These are phyloP conservation scores for Pelvicachromis taeniatus DNA, from an alignment of 2,113 vertebrate species.

Conservation along the genomic window DNA sequence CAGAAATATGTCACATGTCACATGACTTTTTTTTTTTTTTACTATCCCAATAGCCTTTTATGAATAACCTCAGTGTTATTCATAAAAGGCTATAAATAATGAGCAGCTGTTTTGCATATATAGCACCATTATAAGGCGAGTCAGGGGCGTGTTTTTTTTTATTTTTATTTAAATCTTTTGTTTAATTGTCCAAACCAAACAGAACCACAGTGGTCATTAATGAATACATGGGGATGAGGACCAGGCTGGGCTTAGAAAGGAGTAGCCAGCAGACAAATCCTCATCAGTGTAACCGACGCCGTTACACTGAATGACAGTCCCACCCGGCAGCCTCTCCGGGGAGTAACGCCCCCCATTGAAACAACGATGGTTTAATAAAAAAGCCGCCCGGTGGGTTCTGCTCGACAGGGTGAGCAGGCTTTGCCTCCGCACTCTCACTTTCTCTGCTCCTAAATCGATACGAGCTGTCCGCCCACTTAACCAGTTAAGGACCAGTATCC, in stretches of 20 bases:
- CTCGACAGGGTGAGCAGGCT: conserved; percentile 70
- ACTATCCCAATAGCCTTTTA: neutral
- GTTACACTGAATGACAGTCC: conserved; percentile 73
- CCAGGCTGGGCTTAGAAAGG: conserved; percentile 69
- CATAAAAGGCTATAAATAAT: conserved; percentile 26
- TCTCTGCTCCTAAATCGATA: conserved; percentile 70
- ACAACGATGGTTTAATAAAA: conserved; percentile 74
- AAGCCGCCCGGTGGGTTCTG: conserved; percentile 67
- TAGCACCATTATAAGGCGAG: conserved; percentile 35
- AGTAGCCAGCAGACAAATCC: conserved; percentile 70
- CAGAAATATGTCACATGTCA: neutral
- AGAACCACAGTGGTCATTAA: conserved; percentile 54
- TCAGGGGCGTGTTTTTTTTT: conserved; percentile 26
- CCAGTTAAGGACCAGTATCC: conserved; percentile 47
- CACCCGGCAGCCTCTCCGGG: conserved; percentile 72
- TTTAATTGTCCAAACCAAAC: conserved; percentile 68
- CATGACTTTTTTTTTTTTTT: neutral
- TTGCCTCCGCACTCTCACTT: conserved; percentile 46
- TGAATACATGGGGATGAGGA: conserved; percentile 67
- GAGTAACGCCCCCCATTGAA: conserved; percentile 76
- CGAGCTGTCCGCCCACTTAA: conserved; percentile 74
- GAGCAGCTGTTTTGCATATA: conserved; percentile 66
- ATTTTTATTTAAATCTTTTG: too few species aligned
- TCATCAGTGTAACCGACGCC: conserved; percentile 77
- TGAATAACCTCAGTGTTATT: neutral